These are phyloP conservation scores for Apotomis betuletana DNA, from an alignment of 2,888 invertebrate genomes.

Conservation along the genomic window DNA sequence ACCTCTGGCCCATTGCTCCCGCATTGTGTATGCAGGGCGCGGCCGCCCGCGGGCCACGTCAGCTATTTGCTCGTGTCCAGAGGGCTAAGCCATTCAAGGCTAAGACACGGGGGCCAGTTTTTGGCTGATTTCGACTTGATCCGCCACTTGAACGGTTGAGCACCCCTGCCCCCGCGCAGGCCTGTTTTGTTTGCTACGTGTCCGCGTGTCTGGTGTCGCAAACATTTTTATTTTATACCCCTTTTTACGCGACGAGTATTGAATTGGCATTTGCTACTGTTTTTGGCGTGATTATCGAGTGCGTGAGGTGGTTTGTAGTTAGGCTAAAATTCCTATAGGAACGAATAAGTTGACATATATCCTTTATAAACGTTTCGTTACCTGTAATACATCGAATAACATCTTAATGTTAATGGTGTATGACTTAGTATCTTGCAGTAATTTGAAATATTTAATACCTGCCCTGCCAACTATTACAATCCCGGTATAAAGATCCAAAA, in stretches of 20 bases:
- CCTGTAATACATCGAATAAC: too few relatives aligned
- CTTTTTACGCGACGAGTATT: conserved; percentile 21
- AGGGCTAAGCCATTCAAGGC: conserved; percentile 84
- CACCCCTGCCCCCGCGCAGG: conserved; percentile 48
- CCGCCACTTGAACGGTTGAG: conserved; percentile 52
- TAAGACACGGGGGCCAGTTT: conserved; percentile 80
- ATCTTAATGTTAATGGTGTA: too few relatives aligned
- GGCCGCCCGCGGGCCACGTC: conserved; percentile 79
- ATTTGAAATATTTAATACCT: too few relatives aligned
- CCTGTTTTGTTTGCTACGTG: conserved; percentile 38
- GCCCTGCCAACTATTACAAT: too few relatives aligned
- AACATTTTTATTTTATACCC: conserved; percentile 36
- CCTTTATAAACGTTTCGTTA: too few relatives aligned
- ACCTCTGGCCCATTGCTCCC: conserved; percentile 54
- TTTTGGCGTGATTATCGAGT: conserved; percentile 25
- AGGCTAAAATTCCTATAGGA: conserved; percentile 7
- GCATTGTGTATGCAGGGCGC: conserved; percentile 82
- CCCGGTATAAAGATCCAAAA: too few relatives aligned
- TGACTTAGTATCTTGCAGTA: too few relatives aligned
- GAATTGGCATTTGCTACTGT: conserved; percentile 31
- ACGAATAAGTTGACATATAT: too few relatives aligned
- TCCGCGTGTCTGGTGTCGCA: conserved; percentile 35
- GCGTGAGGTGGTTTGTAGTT: conserved; percentile 28
- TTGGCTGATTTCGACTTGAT: conserved; percentile 78
- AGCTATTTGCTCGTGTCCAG: conserved; percentile 83